These are phyloP conservation scores for Strix occidentalis DNA, from an alignment of 2,797 vertebrate species.

Conservation along the genomic window DNA sequence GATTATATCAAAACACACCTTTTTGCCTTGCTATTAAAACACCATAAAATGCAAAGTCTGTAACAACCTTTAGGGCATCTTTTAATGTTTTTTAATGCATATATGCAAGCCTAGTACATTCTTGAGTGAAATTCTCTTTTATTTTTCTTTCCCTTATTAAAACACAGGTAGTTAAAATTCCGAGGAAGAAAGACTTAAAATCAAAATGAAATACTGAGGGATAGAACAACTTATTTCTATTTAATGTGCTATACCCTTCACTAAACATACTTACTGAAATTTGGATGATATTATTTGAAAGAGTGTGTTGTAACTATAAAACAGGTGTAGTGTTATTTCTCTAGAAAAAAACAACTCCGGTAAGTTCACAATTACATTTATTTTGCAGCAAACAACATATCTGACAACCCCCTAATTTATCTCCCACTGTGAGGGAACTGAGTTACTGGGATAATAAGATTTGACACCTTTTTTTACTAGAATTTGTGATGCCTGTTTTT, in stretches of 20 bases:
- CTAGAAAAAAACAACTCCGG: neutral
- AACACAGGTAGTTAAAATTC: neutral
- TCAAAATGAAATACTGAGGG: neutral
- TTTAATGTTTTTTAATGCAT: neutral
- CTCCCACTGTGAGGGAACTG: neutral
- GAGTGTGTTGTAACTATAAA: neutral
- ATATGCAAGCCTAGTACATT: neutral
- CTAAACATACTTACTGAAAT: neutral
- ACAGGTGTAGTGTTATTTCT: neutral
- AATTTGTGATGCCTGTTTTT: slow-evolving; percentile 33
- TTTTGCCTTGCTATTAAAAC: slow-evolving; percentile 21
- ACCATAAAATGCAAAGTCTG: neutral
- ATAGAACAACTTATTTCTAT: neutral
- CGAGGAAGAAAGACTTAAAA: slow-evolving; percentile 4
- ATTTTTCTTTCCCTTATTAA: neutral
- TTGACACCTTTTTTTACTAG: slow-evolving; percentile 18
- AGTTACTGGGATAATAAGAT: neutral
- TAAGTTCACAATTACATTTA: neutral
- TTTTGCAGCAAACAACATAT: neutral
- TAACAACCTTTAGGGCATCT: slow-evolving; percentile 20
- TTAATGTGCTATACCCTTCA: neutral
- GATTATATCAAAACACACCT: neutral
- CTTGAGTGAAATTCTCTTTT: neutral
- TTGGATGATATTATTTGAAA: neutral
- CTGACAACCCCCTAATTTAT: neutral